These are phyloP conservation scores for Leptodirus hochenwartii DNA, from an alignment of 2,888 invertebrate genomes.

Conservation along the genomic window DNA sequence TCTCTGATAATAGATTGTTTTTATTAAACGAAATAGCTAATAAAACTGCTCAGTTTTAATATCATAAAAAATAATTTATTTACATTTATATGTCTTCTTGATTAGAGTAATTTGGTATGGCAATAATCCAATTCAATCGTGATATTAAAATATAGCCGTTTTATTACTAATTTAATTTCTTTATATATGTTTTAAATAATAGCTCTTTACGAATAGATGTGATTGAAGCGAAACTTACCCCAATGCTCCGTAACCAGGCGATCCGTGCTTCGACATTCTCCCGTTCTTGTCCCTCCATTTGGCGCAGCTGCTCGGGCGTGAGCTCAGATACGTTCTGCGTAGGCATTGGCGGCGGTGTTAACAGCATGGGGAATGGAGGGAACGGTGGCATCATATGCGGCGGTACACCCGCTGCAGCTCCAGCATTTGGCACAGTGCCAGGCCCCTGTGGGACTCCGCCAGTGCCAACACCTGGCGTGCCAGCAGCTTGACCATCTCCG, in stretches of 20 bases:
- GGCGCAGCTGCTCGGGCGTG: constrained; percentile 63
- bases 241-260: constrained; percentile 53
- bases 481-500: no score
- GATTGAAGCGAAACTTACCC: constrained; percentile 20
- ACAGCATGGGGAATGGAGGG: constrained; percentile 30
- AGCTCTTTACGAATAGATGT: constrained; percentile 4
- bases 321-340: constrained; percentile 57
- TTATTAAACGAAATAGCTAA: no score
- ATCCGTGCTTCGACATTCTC: constrained; percentile 81
- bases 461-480: constrained; percentile 5
- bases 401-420: constrained; percentile 17
- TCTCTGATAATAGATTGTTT: no score
- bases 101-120: background rate
- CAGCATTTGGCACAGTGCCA: constrained; percentile 14
- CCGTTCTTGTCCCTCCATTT: constrained; percentile 80
- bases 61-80: no score
- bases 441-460: constrained; percentile 12
- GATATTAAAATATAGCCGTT: background rate
- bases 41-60: no score
- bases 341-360: constrained; percentile 54
- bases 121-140: no score
- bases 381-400: constrained; percentile 30
- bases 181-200: constrained; percentile 6
- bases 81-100: background rate
- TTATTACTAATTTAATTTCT: constrained; percentile 4